These are phyloP conservation scores for Phengaris arion DNA, from an alignment of 2,888 invertebrate species.

Conservation along the genomic window DNA sequence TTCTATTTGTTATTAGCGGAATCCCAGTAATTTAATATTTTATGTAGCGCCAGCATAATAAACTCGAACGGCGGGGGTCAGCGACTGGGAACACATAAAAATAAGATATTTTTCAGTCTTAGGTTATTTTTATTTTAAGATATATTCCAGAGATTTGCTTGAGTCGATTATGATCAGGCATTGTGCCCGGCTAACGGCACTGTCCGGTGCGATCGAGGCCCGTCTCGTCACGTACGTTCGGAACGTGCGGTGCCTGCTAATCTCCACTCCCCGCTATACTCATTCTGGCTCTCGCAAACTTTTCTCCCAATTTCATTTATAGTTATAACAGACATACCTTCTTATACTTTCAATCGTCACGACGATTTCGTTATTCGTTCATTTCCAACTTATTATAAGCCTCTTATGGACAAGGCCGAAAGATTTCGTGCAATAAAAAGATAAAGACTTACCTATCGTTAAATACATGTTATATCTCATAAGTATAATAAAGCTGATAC, in stretches of 20 bases:
- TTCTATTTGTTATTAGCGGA: background rate
- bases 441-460: background rate
- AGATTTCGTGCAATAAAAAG: background rate
- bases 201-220: constrained; percentile 45
- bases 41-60: constrained; percentile 1
- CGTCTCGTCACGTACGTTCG: constrained; percentile 52
- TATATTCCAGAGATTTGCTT: constrained; percentile 2
- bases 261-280: constrained; percentile 44
- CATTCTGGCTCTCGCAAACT: constrained; percentile 50
- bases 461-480: background rate
- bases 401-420: background rate
- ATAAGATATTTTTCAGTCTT: background rate
- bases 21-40: constrained; percentile 7
- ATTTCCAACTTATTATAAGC: background rate
- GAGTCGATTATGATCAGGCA: constrained; percentile 32
- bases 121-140: background rate
- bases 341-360: background rate
- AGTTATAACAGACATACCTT: constrained; percentile 2
- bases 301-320: constrained; percentile 54
- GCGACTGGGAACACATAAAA: background rate
- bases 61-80: background rate
- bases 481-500: background rate
- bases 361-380: constrained; percentile 30
- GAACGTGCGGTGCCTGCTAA: constrained; percentile 57
- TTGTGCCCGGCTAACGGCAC: constrained; percentile 13